A percentile compares a stretch with the other conserved stretches of the same genome.
Conservation (phyloP, 2,113 vertebrate species). For the Hassar affinis region DNA sequence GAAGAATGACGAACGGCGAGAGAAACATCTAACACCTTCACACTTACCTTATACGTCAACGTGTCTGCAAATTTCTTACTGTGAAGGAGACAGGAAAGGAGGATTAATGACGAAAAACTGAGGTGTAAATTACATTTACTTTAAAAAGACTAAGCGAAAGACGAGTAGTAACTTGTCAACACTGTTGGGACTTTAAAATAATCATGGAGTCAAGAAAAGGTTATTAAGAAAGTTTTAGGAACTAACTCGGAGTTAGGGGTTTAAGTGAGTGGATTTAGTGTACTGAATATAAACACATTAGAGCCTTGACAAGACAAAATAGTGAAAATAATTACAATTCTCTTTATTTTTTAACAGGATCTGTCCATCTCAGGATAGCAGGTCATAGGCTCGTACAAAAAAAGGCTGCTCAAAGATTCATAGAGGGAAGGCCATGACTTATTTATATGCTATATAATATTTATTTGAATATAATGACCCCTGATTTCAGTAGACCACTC, state of each 20-base stretch:
- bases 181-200: not conserved
- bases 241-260: too few relatives aligned
- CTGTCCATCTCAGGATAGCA: not conserved
- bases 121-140: constrained; percentile 1
- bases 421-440: not conserved
- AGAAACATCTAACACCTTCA: constrained; percentile 20
- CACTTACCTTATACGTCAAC: constrained; percentile 90
- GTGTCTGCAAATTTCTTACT: constrained; percentile 84
- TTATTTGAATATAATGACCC: too few relatives aligned
- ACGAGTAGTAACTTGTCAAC: not conserved
- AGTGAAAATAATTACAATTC: not conserved
- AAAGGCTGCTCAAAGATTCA: not conserved
- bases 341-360: not conserved
- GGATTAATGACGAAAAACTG: constrained; percentile 10
- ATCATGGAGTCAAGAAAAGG: too few relatives aligned
- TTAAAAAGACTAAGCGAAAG: not conserved
- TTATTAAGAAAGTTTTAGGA: not conserved
- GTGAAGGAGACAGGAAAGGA: constrained; percentile 34
- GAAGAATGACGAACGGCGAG: constrained; percentile 34
- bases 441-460: too few relatives aligned
- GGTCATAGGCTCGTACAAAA: not conserved
- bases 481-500: too few relatives aligned
- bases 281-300: not conserved
- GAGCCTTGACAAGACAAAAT: not conserved
- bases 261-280: not conserved